Conservation (phyloP, 2,797 vertebrate genomes). For the Sebastes taczanowskii region DNA sequence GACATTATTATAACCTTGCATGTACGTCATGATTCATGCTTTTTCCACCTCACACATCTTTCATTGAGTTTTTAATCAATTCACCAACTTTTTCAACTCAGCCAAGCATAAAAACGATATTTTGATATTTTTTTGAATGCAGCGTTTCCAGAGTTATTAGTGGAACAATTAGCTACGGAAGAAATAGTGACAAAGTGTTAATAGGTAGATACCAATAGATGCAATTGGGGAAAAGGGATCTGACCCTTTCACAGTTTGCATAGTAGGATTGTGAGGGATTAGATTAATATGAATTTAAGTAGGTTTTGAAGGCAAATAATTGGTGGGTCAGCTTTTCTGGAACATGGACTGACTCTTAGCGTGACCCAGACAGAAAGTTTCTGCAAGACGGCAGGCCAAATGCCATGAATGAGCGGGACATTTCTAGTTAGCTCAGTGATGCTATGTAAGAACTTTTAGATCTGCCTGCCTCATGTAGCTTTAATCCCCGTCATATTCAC, state of each 20-base stretch:
- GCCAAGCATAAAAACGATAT: background rate
- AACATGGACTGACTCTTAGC: background rate
- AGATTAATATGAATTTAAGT: background rate
- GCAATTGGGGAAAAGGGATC: too few species aligned
- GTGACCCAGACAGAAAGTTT: background rate
- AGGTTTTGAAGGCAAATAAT: background rate
- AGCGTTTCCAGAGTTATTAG: too few species aligned
- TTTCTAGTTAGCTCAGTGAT: background rate
- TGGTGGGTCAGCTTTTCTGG: background rate
- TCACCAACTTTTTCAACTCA: background rate
- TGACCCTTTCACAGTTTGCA: background rate
- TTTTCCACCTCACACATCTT: background rate
- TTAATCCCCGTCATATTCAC: conserved; percentile 25
- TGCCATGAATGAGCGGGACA: background rate
- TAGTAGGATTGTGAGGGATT: background rate
- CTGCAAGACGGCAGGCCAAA: background rate
- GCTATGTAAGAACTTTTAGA: background rate
- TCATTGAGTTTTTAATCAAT: background rate
- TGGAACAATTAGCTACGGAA: background rate
- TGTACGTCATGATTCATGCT: too few species aligned
- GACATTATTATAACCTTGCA: accelerated
- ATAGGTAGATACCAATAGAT: background rate
- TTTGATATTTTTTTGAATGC: background rate
- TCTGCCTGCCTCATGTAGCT: conserved; percentile 7
- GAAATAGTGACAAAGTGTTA: background rate